A percentile compares a stretch with the other conserved stretches of the same genome.
Evolutionary conservation across 2,113 vertebrate genomes (phyloP).

Genomic region (Zapornia atra): DNA sequence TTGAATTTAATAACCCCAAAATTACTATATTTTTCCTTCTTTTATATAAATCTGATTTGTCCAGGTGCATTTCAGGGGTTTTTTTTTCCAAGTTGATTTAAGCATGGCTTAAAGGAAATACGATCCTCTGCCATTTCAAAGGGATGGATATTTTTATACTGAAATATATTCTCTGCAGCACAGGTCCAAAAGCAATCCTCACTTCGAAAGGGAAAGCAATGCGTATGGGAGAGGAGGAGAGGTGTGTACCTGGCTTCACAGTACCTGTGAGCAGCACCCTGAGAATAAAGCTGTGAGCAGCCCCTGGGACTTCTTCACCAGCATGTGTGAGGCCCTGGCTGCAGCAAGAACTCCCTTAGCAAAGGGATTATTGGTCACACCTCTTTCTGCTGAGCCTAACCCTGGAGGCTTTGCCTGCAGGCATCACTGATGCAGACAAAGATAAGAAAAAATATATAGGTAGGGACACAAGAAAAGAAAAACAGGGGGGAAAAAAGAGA

Average conservation of each 20-base stretch:
- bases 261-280: neutral
- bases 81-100: neutral
- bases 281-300: neutral
- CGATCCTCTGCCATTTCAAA: neutral
- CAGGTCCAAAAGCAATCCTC: neutral
- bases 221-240: neutral
- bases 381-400: neutral
- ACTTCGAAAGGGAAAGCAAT: neutral
- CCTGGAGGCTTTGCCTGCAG: constrained; percentile 53
- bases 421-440: neutral
- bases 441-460: neutral
- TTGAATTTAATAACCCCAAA: neutral
- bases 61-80: neutral
- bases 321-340: rapidly evolving
- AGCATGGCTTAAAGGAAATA: neutral
- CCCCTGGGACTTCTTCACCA: neutral
- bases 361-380: constrained; percentile 8
- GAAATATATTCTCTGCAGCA: neutral
- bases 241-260: neutral
- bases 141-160: neutral
- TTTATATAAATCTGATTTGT: constrained; percentile 17
- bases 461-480: neutral
- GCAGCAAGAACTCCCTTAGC: neutral
- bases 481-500: no score
- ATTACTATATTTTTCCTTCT: neutral